These are phyloP conservation scores for Campoplex nolae DNA, from an alignment of 2,888 invertebrate species.

Conservation along the genomic window DNA sequence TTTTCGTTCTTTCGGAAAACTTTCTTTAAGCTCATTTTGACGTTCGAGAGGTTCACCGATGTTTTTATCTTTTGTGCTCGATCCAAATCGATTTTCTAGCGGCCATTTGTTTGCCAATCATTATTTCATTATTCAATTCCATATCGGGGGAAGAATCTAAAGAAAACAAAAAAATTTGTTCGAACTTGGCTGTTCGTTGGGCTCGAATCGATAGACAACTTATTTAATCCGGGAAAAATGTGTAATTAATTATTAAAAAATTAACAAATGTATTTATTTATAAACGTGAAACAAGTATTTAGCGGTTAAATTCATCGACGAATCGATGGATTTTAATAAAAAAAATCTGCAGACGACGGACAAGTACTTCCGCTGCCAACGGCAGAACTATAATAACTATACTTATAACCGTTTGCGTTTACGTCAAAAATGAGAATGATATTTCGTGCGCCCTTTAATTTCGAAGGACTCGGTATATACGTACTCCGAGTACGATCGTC, in stretches of 20 bases:
- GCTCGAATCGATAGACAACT: background rate
- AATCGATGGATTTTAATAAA: background rate
- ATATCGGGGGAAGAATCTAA: background rate
- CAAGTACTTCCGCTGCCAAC: background rate
- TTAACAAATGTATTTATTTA: background rate
- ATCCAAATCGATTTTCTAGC: background rate
- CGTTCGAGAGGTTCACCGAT: background rate
- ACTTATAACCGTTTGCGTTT: background rate
- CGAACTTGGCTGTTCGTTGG: background rate
- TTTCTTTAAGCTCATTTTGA: background rate
- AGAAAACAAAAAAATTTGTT: background rate
- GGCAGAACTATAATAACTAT: constrained; percentile 21
- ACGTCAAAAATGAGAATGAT: constrained; percentile 28
- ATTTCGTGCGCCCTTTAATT: constrained; percentile 73
- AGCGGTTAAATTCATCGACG: background rate
- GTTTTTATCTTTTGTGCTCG: background rate
- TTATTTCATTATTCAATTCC: background rate
- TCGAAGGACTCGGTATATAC: constrained; percentile 27
- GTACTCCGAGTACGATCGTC: constrained; percentile 39
- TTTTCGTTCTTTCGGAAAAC: background rate
- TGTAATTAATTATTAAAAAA: no score
- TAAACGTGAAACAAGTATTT: background rate
- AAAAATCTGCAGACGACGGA: background rate
- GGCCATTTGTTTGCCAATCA: background rate
- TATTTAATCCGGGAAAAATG: no score